These are phyloP conservation scores for Manis pentadactyla DNA, from an alignment of 2,797 vertebrate genomes.

Conservation along the genomic window DNA sequence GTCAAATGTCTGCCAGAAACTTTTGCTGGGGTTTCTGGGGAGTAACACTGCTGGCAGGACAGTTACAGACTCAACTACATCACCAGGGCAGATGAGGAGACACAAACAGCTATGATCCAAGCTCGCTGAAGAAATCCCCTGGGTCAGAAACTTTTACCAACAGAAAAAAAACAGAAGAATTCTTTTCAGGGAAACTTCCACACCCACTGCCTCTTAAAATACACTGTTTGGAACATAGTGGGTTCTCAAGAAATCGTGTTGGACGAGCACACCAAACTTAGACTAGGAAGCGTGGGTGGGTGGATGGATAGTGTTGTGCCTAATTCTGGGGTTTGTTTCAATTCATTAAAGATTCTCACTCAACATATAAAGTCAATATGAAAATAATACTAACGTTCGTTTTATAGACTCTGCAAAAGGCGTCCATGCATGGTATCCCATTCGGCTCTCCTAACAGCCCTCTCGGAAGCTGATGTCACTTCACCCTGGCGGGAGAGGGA, in stretches of 20 bases:
- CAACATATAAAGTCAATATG: constrained; percentile 49
- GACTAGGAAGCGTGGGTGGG: constrained; percentile 69
- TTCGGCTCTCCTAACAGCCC: not conserved
- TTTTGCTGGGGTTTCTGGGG: not conserved
- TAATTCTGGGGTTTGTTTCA: constrained; percentile 75
- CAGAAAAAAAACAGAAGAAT: not conserved
- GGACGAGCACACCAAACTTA: constrained; percentile 16
- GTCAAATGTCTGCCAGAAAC: constrained; percentile 42
- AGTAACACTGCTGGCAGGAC: not conserved
- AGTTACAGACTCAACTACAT: not conserved
- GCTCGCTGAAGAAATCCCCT: not conserved
- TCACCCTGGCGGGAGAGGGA: not conserved
- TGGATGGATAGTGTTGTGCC: constrained; percentile 49
- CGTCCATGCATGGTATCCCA: not conserved
- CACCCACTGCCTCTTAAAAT: constrained; percentile 75
- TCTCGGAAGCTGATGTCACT: not conserved
- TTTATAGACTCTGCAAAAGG: not conserved
- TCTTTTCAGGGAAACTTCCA: constrained; percentile 63
- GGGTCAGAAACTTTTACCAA: constrained; percentile 59
- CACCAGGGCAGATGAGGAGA: constrained; percentile 56
- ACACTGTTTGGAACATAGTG: constrained; percentile 64
- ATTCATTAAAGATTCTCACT: constrained; percentile 74
- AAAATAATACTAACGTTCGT: constrained; percentile 58
- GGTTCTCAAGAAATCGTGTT: constrained; percentile 31
- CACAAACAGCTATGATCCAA: not conserved